phyloP scores from a whole-genome alignment of 2,888 invertebrate species.

The Uloborus plumipes region DNA sequence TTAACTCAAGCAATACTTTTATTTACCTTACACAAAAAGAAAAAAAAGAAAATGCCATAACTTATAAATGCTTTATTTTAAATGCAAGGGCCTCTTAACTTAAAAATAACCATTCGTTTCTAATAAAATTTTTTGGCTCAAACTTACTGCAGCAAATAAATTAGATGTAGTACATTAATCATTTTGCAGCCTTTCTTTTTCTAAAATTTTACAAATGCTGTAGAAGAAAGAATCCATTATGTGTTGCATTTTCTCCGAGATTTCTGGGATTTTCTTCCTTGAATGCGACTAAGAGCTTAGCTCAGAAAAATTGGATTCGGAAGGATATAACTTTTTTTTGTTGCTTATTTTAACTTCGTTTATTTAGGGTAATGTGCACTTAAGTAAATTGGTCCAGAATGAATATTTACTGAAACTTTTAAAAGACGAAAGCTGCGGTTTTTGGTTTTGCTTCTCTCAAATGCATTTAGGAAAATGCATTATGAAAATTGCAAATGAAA shows the following conservation, averaged over 20 bases:
- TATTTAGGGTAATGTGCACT: constrained; percentile 39
- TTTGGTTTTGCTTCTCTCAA: constrained; percentile 16
- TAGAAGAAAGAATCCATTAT: constrained; percentile 48
- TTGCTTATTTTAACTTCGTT: constrained; percentile 19
- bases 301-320: constrained; percentile 38
- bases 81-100: background rate
- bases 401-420: constrained; percentile 17
- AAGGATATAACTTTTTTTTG: constrained; percentile 40
- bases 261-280: constrained; percentile 24
- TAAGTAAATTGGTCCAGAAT: constrained; percentile 57
- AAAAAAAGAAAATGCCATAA: too few species aligned
- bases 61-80: background rate
- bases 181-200: background rate
- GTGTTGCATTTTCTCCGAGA: constrained; percentile 7
- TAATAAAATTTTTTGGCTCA: too few species aligned
- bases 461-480: constrained; percentile 32
- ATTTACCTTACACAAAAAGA: too few species aligned
- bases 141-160: too few species aligned
- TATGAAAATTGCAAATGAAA: constrained; percentile 32
- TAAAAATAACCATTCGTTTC: background rate
- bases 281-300: constrained; percentile 4
- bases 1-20: too few species aligned
- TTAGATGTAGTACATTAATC: too few species aligned
- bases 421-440: background rate
- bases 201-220: constrained; percentile 29